Base-by-base conservation (phyloP, 1,140 invertebrate genomes). In the Acromyrmex heyeri region DNA sequence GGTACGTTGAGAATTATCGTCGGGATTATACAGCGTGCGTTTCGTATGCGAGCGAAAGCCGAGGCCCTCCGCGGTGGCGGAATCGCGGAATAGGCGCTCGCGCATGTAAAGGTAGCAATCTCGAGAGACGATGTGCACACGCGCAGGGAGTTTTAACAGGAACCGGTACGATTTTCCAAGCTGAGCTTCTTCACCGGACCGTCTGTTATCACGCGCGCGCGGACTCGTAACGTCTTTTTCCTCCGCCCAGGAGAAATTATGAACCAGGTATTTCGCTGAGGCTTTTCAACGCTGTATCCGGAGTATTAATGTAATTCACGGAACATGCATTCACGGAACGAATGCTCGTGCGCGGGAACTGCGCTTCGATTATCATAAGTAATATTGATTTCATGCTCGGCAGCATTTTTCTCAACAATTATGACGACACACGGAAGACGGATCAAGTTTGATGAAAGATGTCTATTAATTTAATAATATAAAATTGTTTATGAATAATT, bases 1-100 rank as follows among this genome's bases (percentile, higher is more conserved):
- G 70, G 30, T 83, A 88, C 78, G 73, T 81, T 30, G 90, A 69
- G 76, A 85, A 88, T 92, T 91, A 91, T 87, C 87, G 65, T 59
- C 30, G 57, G 89, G 86, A 89, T 89, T 90, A 69, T 27, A 87
- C 76, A 53, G 50, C 44, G 61, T 50, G 34, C 24, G 67, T 65
- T 59, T 53, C n/a, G 48, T 27, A 48, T 18, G 82, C 44, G 14
- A 44, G 70, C 55, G 59, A 34, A 14, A 14, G 38, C 6, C 24
- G 34, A 1, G 55, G 10, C 34, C 34, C 65, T 50, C 21, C 24
- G 53, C 53, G 53, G 65, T 72, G 53, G 78, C 78, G 78, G 61
- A 59, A 82, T 82, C 67, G 78, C 34, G 67, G 64, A 55, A 70
- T 55, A 44, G 48, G 21, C 34, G 48, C 64, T 34, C 55, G 34